A percentile compares a stretch with the other conserved stretches of the same genome.
Conservation (phyloP, 1,140 invertebrate genomes). For the Sitobion miscanthi region DNA sequence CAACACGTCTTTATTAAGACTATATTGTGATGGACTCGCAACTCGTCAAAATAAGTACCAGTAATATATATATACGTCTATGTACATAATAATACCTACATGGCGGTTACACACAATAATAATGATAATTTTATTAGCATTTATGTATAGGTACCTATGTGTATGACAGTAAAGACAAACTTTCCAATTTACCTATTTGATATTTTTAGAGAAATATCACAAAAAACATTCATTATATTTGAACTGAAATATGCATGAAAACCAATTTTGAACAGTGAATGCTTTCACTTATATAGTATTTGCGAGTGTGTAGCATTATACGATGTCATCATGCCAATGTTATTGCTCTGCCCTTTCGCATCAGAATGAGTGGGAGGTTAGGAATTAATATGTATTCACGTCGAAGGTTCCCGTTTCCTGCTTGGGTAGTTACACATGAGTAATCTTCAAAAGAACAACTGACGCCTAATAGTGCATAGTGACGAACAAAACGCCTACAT, state of each 20-base stretch:
- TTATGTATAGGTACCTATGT: not conserved
- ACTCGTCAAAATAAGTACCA: too few relatives aligned
- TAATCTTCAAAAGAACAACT: conserved; percentile 14
- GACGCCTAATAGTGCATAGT: not conserved
- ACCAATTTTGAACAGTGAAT: conserved; percentile 23
- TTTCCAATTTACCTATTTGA: conserved; percentile 28
- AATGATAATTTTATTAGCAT: not conserved
- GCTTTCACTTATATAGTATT: conserved; percentile 23
- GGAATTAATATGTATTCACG: not conserved
- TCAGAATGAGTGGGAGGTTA: conserved; percentile 8
- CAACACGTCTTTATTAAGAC: not conserved
- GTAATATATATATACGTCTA: not conserved
- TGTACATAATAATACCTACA: not conserved
- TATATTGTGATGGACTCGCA: not conserved
- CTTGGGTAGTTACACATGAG: conserved; percentile 28
- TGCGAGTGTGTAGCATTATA: not conserved
- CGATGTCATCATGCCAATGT: conserved; percentile 8
- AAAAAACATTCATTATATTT: conserved; percentile 19
- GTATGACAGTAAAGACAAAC: not conserved
- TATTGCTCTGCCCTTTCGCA: conserved; percentile 36
- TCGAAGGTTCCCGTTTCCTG: conserved; percentile 22
- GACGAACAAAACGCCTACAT: not conserved
- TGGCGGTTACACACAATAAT: not conserved
- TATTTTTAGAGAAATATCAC: conserved; percentile 32
- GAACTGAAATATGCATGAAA: conserved; percentile 23